phyloP scores from a whole-genome alignment of 2,113 vertebrate species.

The Numida meleagris region DNA sequence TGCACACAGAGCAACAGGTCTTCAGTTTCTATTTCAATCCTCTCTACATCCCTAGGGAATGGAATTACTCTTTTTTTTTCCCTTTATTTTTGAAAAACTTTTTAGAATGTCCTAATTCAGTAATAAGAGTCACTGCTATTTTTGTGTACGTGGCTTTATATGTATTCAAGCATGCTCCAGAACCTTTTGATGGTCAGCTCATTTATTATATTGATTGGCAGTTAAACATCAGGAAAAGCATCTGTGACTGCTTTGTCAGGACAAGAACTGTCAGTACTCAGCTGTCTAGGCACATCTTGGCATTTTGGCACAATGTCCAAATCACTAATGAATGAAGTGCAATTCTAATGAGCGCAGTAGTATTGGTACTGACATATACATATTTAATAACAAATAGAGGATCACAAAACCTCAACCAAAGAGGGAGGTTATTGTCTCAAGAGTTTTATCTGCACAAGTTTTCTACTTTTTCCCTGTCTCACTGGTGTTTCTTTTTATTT shows the following conservation, averaged over 20 bases:
- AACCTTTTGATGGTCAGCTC: not conserved
- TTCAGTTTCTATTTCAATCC: slow-evolving; percentile 13
- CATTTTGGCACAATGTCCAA: slow-evolving; percentile 27
- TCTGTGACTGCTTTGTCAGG: slow-evolving; percentile 18
- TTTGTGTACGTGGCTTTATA: slow-evolving; percentile 2
- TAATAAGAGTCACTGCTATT: not conserved
- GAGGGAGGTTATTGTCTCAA: not conserved
- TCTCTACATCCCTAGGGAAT: not conserved
- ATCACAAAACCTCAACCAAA: not conserved
- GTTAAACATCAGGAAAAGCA: slow-evolving; percentile 21
- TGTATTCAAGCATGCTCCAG: slow-evolving; percentile 2
- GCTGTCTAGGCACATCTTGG: not conserved
- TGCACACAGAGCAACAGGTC: not conserved
- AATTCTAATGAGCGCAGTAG: not conserved
- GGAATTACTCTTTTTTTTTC: not conserved
- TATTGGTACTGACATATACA: not conserved
- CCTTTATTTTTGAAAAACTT: not conserved
- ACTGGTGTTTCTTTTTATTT: not conserved
- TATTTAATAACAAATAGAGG: not conserved
- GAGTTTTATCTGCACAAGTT: not conserved
- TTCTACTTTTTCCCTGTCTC: not conserved
- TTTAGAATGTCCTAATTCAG: not conserved
- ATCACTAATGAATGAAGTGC: slow-evolving; percentile 28
- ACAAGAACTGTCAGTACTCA: not conserved
- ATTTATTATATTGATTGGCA: slow-evolving; percentile 54